These are phyloP conservation scores for Tarsius wallacei DNA, from an alignment of 2,797 vertebrate genomes.

Conservation along the genomic window DNA sequence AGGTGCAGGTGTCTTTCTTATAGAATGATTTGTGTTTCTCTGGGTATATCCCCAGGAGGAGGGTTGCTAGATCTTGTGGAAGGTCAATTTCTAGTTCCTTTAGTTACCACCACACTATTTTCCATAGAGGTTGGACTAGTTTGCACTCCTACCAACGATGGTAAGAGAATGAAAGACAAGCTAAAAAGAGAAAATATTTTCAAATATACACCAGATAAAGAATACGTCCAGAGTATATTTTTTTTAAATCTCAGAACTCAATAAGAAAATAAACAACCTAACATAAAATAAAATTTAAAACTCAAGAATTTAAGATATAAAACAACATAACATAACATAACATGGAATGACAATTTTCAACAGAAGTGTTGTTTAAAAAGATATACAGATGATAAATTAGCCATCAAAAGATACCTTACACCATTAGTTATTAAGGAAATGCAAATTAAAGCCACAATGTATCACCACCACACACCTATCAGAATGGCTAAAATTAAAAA, in stretches of 20 bases:
- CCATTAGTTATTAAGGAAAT: not conserved
- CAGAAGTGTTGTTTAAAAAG: not conserved
- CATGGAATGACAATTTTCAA: not conserved
- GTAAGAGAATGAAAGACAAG: not conserved
- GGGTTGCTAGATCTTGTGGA: too few species aligned
- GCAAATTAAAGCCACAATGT: not conserved
- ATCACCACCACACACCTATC: not conserved
- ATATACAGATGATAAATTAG: not conserved
- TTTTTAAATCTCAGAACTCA: not conserved
- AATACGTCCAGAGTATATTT: not conserved
- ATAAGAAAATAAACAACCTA: slow-evolving; percentile 10
- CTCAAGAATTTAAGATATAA: not conserved
- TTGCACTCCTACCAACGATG: not conserved
- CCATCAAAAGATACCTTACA: not conserved
- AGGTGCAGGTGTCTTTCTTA: too few species aligned
- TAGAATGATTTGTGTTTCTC: too few species aligned
- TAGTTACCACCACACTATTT: too few species aligned
- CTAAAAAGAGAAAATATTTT: not conserved
- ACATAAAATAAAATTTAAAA: slow-evolving; percentile 23
- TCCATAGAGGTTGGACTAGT: too few species aligned
- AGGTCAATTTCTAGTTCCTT: too few species aligned
- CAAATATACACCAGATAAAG: not conserved
- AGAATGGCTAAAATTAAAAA: slow-evolving; percentile 20
- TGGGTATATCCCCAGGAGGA: too few species aligned
- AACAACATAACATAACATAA: not conserved